Evolutionary conservation across 2,113 vertebrate species (phyloP).

Genomic region (Psilopsiagon aymara): DNA sequence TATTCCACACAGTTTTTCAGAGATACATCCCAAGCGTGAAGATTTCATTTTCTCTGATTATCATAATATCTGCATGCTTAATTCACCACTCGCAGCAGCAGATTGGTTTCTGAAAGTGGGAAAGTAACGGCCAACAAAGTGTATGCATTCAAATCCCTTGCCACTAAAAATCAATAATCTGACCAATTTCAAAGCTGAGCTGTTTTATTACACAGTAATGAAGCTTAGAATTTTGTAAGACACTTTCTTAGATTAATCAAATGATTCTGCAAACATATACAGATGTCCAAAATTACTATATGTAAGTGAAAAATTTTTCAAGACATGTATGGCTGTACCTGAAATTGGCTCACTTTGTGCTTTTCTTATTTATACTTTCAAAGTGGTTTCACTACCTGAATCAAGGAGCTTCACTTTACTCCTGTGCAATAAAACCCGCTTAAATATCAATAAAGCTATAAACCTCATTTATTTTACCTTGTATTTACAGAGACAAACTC

Average conservation of each 20-base stretch:
- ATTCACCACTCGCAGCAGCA: constrained; percentile 31
- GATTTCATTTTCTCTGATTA: constrained; percentile 54
- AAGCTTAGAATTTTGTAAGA: constrained; percentile 54
- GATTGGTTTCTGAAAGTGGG: constrained; percentile 51
- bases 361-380: background rate
- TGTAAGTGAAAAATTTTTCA: background rate
- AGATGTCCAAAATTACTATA: background rate
- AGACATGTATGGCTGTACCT: background rate
- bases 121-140: constrained; percentile 13
- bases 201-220: constrained; percentile 58
- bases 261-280: constrained; percentile 8
- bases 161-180: constrained; percentile 59
- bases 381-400: background rate
- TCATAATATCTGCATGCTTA: constrained; percentile 48
- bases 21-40: background rate
- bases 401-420: background rate
- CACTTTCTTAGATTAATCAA: background rate
- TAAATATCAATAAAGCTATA: background rate
- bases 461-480: background rate
- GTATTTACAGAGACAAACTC: background rate
- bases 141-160: constrained; percentile 46
- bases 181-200: constrained; percentile 52
- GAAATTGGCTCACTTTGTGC: background rate
- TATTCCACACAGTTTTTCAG: background rate
- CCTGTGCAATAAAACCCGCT: background rate